Percentiles rank a stretch among this genome's conserved stretches.
phyloP scores from a whole-genome alignment of 2,888 invertebrate genomes.

The Chesias legatella region DNA sequence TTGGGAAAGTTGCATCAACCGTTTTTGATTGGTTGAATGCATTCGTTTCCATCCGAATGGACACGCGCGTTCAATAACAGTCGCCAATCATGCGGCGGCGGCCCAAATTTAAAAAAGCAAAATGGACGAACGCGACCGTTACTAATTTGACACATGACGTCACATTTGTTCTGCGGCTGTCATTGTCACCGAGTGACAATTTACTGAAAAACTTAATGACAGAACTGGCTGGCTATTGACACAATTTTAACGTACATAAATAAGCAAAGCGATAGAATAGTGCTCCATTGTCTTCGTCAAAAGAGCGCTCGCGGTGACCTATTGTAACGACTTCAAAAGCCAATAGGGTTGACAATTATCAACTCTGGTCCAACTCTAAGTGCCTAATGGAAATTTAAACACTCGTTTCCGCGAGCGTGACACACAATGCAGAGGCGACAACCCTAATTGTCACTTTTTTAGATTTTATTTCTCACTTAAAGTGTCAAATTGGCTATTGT shows the following conservation, averaged over 20 bases:
- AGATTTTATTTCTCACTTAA: constrained; percentile 57
- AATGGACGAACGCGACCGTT: constrained; percentile 64
- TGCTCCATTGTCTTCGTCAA: constrained; percentile 25
- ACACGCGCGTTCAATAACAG: constrained; percentile 58
- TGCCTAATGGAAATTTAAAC: constrained; percentile 78
- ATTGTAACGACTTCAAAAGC: constrained; percentile 26
- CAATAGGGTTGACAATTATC: constrained; percentile 41
- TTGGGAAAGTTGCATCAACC: constrained; percentile 28
- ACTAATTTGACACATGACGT: constrained; percentile 75
- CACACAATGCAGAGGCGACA: constrained; percentile 55
- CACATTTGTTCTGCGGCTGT: constrained; percentile 62
- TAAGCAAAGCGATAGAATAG: constrained; percentile 11
- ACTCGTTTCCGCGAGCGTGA: constrained; percentile 58
- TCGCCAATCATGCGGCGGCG: constrained; percentile 65
- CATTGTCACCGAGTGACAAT: constrained; percentile 9
- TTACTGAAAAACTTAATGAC: constrained; percentile 46
- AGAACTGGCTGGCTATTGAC: constrained; percentile 1
- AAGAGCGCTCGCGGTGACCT: constrained; percentile 17
- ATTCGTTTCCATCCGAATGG: constrained; percentile 48
- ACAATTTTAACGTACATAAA: background rate
- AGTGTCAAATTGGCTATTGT: constrained; percentile 76
- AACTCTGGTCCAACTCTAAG: constrained; percentile 44
- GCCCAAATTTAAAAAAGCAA: constrained; percentile 71
- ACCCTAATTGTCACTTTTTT: constrained; percentile 59
- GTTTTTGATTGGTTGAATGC: constrained; percentile 45